Conservation (phyloP, 1,140 invertebrate species). For the Dinoponera quadriceps region DNA sequence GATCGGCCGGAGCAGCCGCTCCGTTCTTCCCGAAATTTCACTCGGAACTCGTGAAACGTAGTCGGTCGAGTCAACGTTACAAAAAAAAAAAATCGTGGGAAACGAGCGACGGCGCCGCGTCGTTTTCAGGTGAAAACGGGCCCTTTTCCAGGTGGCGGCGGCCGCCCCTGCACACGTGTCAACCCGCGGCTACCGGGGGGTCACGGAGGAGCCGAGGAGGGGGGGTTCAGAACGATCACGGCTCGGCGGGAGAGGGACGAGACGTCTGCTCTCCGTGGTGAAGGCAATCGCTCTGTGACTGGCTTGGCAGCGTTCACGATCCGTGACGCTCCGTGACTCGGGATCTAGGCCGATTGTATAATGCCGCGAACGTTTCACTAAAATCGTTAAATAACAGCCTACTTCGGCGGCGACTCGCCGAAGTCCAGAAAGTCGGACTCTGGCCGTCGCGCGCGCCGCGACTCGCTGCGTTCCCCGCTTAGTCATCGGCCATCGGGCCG, state of each 20-base stretch:
- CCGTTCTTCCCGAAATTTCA: too few species aligned
- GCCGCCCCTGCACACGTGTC: constrained; percentile 45
- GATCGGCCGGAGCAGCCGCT: too few species aligned
- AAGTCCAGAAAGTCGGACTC: constrained; percentile 19
- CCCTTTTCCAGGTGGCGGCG: constrained; percentile 9
- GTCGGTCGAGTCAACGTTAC: too few species aligned
- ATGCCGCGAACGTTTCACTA: constrained; percentile 85
- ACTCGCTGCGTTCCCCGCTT: constrained; percentile 67
- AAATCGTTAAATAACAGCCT: constrained; percentile 85
- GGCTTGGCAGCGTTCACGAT: constrained; percentile 80
- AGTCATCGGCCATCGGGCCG: constrained; percentile 69
- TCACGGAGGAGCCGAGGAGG: not conserved
- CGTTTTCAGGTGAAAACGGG: constrained; percentile 41
- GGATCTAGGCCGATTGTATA: constrained; percentile 86
- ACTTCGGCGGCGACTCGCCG: constrained; percentile 72
- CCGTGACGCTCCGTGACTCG: constrained; percentile 85
- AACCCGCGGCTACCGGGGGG: constrained; percentile 2
- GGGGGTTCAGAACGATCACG: constrained; percentile 15
- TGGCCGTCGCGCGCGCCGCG: constrained; percentile 70
- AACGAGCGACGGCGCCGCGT: not conserved
- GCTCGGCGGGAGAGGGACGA: constrained; percentile 28
- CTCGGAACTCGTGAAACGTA: too few species aligned
- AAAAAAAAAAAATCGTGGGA: not conserved
- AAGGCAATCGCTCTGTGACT: constrained; percentile 73
- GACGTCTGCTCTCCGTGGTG: constrained; percentile 65